Base-by-base conservation (phyloP, 2,113 vertebrate genomes). In the Gobius niger region DNA sequence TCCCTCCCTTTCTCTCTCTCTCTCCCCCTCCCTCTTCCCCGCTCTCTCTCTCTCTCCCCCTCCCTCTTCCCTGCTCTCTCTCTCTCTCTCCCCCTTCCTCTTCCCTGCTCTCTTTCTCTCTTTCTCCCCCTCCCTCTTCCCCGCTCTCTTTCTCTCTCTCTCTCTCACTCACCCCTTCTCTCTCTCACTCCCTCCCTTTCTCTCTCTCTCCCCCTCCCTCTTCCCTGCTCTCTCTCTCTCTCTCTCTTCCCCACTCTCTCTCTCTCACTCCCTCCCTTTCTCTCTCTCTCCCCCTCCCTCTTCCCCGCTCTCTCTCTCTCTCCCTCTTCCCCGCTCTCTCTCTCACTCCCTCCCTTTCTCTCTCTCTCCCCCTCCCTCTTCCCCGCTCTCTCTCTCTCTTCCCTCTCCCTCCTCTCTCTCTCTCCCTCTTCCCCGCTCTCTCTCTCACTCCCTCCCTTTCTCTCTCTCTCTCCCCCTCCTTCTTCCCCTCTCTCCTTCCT, bases 61-160 rank as follows among this genome's bases (percentile, higher is more conserved):
- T n/a, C n/a, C n/a, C n/a, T n/a, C n/a, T n/a, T n/a, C n/a, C n/a
- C n/a, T n/a, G n/a, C n/a, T n/a, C n/a, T n/a, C n/a, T n/a, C n/a
- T n/a, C n/a, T 85, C 4, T 70, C 73, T 64, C 80, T 51, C 65
- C n/a, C 63, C 10, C 71, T 59, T 64, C 41, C 65, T 67, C 46
- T 18, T 76, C 70, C 51, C 34, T 63, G 51, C 50, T 66, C 62
- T 47, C 44, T 75, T 75, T 52, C 75, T 64, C 40, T 15, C 68
- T 54, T 57, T 62, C 67, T 52, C 78, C 47, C 13, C 15, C 5
- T 1, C 14, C 12, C 47, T 50, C 47, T 51, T n/a, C n/a, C n/a
- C n/a, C n/a, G 15, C 6, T 15, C n/a, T 2, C 2, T 15, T 6
- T 51, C 49, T 7, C 50, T 9, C 50, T 8, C 16, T n/a, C 16